Percentiles rank a stretch among this genome's conserved stretches.
Conservation (phyloP, 2,888 invertebrate genomes). For the Cephonodes hylas region DNA sequence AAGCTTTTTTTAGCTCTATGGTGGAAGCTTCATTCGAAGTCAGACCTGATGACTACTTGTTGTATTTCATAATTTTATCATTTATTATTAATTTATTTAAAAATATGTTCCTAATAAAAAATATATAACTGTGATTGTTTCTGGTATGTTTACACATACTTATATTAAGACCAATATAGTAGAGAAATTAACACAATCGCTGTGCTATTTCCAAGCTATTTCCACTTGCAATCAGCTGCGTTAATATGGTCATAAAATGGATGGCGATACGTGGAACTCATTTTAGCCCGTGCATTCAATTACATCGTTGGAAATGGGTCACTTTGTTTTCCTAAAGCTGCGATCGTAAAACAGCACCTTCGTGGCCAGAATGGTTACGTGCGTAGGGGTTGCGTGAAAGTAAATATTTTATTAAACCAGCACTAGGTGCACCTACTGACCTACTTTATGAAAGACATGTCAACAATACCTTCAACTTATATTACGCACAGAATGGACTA, state of each 20-base stretch:
- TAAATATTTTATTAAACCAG: neutral
- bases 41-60: too few relatives aligned
- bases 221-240: neutral
- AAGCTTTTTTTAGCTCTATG: too few relatives aligned
- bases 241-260: neutral
- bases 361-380: neutral
- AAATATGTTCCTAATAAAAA: too few relatives aligned
- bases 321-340: conserved; percentile 7
- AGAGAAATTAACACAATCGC: neutral
- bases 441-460: neutral
- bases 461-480: neutral
- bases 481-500: too few relatives aligned
- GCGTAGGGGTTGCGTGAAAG: neutral
- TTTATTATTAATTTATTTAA: too few relatives aligned
- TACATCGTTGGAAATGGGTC: conserved; percentile 2
- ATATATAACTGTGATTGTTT: neutral
- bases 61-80: too few relatives aligned
- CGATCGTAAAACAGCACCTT: neutral
- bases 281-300: conserved; percentile 2
- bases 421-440: neutral
- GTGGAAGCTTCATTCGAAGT: too few relatives aligned
- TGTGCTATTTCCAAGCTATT: conserved; percentile 3
- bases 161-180: neutral
- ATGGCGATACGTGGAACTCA: neutral
- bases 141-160: too few relatives aligned